phyloP scores from a whole-genome alignment of 2,888 invertebrate genomes.

The Agonopterix arenella region DNA sequence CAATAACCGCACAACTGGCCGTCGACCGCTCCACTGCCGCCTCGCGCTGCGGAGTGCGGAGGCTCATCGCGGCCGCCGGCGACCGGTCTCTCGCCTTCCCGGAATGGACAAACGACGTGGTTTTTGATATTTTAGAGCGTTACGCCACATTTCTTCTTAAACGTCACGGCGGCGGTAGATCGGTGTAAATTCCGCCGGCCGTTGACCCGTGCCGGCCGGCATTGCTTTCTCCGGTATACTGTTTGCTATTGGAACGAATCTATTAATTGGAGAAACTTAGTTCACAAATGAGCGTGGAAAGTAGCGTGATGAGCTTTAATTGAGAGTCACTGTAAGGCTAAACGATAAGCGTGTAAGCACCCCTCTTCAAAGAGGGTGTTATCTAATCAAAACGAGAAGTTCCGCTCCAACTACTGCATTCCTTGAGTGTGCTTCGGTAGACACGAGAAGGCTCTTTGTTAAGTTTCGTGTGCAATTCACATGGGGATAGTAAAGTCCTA shows the following conservation, averaged over 20 bases:
- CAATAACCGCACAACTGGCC: not conserved
- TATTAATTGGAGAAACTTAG: constrained; percentile 76
- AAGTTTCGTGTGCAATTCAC: not conserved
- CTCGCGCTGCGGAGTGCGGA: not conserved
- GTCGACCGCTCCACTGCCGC: not conserved
- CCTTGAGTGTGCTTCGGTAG: not conserved
- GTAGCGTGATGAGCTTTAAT: constrained; percentile 47
- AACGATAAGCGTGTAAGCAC: too few relatives aligned
- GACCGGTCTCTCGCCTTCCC: constrained; percentile 36
- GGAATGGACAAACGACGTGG: constrained; percentile 53
- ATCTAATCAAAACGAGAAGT: too few relatives aligned
- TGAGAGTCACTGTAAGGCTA: too few relatives aligned
- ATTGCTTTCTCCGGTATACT: constrained; percentile 70
- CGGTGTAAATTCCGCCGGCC: constrained; percentile 68
- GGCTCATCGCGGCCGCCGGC: constrained; percentile 9
- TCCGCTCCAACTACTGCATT: too few relatives aligned
- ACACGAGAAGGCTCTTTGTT: not conserved
- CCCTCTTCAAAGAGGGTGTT: too few relatives aligned
- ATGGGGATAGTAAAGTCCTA: not conserved
- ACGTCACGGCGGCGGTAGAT: constrained; percentile 53
- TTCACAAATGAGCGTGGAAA: constrained; percentile 75
- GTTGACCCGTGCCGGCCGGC: constrained; percentile 56
- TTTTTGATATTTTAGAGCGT: constrained; percentile 69
- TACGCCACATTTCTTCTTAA: constrained; percentile 70
- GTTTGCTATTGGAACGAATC: constrained; percentile 76